phyloP scores from a whole-genome alignment of 2,888 invertebrate genomes.

The Drosophila paranaensis region DNA sequence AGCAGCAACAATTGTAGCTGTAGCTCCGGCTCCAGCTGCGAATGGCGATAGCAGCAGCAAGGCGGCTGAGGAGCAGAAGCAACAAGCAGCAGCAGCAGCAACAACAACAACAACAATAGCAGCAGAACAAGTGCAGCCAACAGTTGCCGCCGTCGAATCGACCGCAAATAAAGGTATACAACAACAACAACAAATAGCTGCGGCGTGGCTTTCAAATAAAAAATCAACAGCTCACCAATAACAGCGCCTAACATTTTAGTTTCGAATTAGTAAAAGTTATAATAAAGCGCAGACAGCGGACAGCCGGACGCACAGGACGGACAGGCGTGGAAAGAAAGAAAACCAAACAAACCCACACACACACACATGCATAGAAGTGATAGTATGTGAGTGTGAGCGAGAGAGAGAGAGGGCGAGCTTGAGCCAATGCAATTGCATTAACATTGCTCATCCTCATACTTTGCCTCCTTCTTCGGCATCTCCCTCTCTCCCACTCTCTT shows the following conservation, averaged over 20 bases:
- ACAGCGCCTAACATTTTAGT: conserved; percentile 37
- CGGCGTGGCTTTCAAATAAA: conserved; percentile 39
- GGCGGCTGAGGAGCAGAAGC: conserved; percentile 28
- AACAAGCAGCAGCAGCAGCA: conserved; percentile 39
- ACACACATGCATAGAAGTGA: conserved; percentile 4
- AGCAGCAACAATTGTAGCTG: conserved; percentile 12
- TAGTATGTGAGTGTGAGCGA: background rate
- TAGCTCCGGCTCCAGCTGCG: conserved; percentile 26
- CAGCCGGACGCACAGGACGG: conserved; percentile 37
- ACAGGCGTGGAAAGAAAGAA: conserved; percentile 27
- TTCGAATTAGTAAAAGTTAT: conserved; percentile 71
- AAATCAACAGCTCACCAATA: conserved; percentile 31
- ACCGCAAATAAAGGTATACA: conserved; percentile 61
- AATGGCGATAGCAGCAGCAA: conserved; percentile 65
- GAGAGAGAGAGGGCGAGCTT: background rate
- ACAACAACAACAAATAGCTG: conserved; percentile 13
- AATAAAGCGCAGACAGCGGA: conserved; percentile 50
- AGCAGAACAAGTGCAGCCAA: conserved; percentile 64
- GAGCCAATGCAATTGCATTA: conserved; percentile 33
- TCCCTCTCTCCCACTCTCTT: background rate
- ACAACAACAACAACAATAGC: conserved; percentile 57
- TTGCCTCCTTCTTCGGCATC: conserved; percentile 11
- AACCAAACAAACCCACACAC: conserved; percentile 12
- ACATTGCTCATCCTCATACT: conserved; percentile 35
- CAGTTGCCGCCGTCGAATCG: conserved; percentile 35